Evolutionary conservation across 2,888 invertebrate species (phyloP), one percentile per base, ranked within the genome.

Genomic region (Buathra laborator): DNA sequence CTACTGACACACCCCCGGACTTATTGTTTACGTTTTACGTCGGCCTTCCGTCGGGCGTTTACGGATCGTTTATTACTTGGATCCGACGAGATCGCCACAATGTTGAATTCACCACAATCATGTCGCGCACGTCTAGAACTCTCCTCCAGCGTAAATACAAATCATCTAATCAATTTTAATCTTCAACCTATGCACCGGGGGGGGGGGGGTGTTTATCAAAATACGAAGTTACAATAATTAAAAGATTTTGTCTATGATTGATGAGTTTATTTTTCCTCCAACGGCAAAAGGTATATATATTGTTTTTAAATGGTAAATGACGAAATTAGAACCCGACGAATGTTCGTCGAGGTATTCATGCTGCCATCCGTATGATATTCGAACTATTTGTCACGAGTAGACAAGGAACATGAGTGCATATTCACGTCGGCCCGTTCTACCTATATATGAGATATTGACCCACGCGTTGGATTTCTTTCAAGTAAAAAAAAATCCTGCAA

Each of bases 1-100:
- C 71, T 19, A 6, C 37, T 3, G 37, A 16, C 71, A 53, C 71
- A 71, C 53, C 71, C 53, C 51, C 53, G 32, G 53, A 37, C 16
- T 29, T 37, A 19, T 70, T 48, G 29, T 51, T 51, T n/a, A 12
- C 32, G 32, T 5, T 9, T 37, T 37, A 37, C 37, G 37, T 37
- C 19, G 53, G 14, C 53, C 43, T 43, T 56, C 16, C 9, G 19
- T 10, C 32, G 53, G 37, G 51, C 53, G 37, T 2, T 2, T 43
- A 12, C 32, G 37, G 10, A 37, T 37, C 19, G 19, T 43, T 53
- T 43, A 53, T 43, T 9, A 5, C 7, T 37, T 10, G 24, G 56
- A 56, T 19, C 19, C 10, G 24, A 24, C 24, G 24, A 37, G 37
- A 53, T 16, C 56, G 59, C 14, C 9, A 46, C 56, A 24, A 56